Conservation (phyloP, 2,113 vertebrate genomes). For the Mormoops blainvillei region DNA sequence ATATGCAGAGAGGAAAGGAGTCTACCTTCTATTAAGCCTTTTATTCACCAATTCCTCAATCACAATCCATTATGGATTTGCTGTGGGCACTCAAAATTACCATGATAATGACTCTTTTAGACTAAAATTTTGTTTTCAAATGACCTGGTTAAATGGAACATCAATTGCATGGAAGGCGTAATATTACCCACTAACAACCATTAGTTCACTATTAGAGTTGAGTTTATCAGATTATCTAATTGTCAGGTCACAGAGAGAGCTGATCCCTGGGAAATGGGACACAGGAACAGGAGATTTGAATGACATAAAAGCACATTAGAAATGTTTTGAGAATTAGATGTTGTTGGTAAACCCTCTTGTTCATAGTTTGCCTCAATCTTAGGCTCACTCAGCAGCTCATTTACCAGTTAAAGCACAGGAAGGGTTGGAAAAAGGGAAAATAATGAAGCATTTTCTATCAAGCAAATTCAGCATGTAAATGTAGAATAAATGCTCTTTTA, state of each 20-base stretch:
- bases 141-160: not conserved
- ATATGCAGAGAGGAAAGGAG: not conserved
- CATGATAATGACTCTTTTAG: not conserved
- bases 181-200: not conserved
- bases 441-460: not conserved
- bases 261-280: not conserved
- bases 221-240: not conserved
- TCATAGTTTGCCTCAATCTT: not conserved
- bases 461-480: not conserved
- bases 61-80: not conserved
- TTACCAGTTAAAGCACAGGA: not conserved
- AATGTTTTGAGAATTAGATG: not conserved
- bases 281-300: not conserved
- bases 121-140: conserved; percentile 7
- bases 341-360: not conserved
- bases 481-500: not conserved
- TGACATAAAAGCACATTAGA: not conserved
- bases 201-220: not conserved
- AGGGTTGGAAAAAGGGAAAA: not conserved
- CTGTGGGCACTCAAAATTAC: not conserved
- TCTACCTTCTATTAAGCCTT: not conserved
- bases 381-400: not conserved
- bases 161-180: not conserved
- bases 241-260: not conserved
- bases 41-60: not conserved